Evolutionary conservation across 2,113 vertebrate genomes (phyloP), one percentile per base, ranked within the genome.

Genomic region (Ochotona curzoniae): DNA sequence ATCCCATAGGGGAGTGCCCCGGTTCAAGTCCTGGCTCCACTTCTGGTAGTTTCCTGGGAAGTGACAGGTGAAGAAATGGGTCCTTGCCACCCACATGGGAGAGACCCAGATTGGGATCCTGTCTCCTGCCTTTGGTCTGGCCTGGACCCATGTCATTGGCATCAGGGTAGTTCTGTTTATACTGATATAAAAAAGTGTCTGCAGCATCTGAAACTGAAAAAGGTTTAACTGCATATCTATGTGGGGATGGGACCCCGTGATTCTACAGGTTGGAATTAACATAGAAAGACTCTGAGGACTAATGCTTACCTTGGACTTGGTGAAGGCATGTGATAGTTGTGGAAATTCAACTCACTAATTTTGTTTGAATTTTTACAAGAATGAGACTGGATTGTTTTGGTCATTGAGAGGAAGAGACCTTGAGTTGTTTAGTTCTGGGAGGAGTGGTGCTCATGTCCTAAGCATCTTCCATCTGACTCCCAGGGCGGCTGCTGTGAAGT

Each of bases 401-500:
- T 87, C 61, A 26, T 5, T 49, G 69, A 18, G 30, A 32, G 21
- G 61, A 69, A 44, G 13, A 10, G 70, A 28, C 66, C 28, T 94
- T 28, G n/a, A 66, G 57, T 73, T 8, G 6, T 3, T 0, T 3
- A 26, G 38, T 10, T 0, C 23, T 87, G 26, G 64, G 82, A 67
- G 47, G 51, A 44, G 32, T 15, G 32, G 71, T 30, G 30, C 57
- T 78, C 61, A 47, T 79, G 1, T 35, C 7, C 0, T 0, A 2
- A 76, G 44, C n/a, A 4, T 96, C 95, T 96, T 54, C 76, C 73
- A 32, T 32, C n/a, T 60, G 44, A 57, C 91, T 89, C 78, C n/a
- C 96, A 99, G 99, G 99, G 98, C 8, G 99, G 99, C 83, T 99
- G 98, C 95, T 99, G 99, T 94, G 99, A 99, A 96, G 99, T 99